Percentiles rank a stretch among this genome's conserved stretches.
These are phyloP conservation scores for Ctenicera cuprea DNA, from an alignment of 2,888 invertebrate species.

Conservation along the genomic window DNA sequence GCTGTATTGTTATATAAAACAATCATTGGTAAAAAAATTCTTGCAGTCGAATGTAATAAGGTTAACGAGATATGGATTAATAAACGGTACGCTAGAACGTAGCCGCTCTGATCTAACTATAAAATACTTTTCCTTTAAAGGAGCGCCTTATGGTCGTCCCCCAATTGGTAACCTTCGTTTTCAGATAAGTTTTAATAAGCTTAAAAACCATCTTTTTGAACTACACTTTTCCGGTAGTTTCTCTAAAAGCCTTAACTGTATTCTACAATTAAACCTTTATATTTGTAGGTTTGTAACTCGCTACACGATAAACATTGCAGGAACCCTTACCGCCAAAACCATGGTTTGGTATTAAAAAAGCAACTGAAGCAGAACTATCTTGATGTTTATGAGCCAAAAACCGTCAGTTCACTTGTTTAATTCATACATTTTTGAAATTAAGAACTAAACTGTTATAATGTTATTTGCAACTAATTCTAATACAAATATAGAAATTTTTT, in stretches of 20 bases:
- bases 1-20: no score
- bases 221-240: no score
- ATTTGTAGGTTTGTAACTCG: slow-evolving; percentile 58
- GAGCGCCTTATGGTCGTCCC: slow-evolving; percentile 57
- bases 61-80: slow-evolving; percentile 6
- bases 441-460: no score
- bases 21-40: neutral
- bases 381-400: slow-evolving; percentile 35
- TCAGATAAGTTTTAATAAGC: slow-evolving; percentile 51
- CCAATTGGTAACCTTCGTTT: slow-evolving; percentile 61
- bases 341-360: slow-evolving; percentile 30
- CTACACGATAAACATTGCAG: neutral
- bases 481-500: no score
- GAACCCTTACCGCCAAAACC: slow-evolving; percentile 30
- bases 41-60: neutral
- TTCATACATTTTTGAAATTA: neutral
- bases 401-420: slow-evolving; percentile 4
- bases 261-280: slow-evolving; percentile 57
- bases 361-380: slow-evolving; percentile 18
- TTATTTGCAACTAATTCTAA: no score
- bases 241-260: no score
- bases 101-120: neutral
- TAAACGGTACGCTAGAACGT: neutral
- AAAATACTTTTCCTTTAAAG: slow-evolving; percentile 14
- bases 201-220: no score